Evolutionary conservation across 2,113 vertebrate species (phyloP).

Genomic region (Gallinago media): DNA sequence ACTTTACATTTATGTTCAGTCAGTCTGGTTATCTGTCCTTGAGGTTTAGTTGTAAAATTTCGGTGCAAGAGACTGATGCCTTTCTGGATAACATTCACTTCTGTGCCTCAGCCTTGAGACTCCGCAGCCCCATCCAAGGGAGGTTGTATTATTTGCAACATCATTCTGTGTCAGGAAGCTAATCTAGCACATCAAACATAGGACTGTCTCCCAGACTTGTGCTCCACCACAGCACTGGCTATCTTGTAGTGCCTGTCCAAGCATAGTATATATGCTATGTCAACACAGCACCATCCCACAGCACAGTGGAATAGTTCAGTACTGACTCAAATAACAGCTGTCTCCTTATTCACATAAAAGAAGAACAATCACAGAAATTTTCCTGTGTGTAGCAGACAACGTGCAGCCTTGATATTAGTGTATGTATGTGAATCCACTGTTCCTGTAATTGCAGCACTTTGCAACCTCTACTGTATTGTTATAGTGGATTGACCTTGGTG

Average conservation of each 20-base stretch:
- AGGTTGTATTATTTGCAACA: not conserved
- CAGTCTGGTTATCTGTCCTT: not conserved
- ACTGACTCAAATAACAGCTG: not conserved
- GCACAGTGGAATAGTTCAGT: not conserved
- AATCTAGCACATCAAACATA: not conserved
- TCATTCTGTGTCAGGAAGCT: not conserved
- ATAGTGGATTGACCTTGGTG: not conserved
- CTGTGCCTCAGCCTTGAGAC: not conserved
- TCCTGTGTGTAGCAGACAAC: accelerated
- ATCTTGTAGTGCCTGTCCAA: not conserved
- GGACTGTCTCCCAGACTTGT: not conserved
- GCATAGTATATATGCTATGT: not conserved
- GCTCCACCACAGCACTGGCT: not conserved
- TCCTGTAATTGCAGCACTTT: not conserved
- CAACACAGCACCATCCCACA: not conserved
- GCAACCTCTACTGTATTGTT: not conserved
- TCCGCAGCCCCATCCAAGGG: not conserved
- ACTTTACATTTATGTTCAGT: not conserved
- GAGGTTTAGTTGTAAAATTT: not conserved
- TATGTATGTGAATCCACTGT: not conserved
- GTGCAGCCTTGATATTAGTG: accelerated
- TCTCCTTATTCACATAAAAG: not conserved
- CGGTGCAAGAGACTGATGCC: not conserved
- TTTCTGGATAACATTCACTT: not conserved
- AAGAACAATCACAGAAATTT: not conserved